These are phyloP conservation scores for Delichon dasypus DNA, from an alignment of 2,797 vertebrate genomes.

Conservation along the genomic window DNA sequence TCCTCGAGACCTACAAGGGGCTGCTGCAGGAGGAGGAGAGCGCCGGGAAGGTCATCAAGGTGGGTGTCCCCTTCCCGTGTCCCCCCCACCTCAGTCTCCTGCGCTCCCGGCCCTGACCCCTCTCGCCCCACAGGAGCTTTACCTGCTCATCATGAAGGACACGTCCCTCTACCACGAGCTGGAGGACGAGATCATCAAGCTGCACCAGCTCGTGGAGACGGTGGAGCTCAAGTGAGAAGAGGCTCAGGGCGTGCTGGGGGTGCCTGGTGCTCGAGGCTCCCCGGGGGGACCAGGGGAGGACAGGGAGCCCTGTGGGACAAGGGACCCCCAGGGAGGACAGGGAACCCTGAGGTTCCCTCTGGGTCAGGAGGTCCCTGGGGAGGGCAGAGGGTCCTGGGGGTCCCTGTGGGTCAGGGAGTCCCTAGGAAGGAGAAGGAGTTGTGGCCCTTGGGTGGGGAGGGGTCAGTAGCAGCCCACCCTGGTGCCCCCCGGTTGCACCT, in stretches of 20 bases:
- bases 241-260: background rate
- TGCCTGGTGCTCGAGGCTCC: background rate
- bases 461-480: background rate
- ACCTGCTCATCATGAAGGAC: constrained; percentile 89
- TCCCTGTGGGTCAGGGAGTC: background rate
- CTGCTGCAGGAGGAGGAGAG: constrained; percentile 92
- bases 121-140: constrained; percentile 81
- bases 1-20: constrained; percentile 93
- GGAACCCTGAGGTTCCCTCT: background rate
- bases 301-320: too few species aligned
- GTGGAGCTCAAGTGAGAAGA: constrained; percentile 87
- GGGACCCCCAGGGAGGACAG: background rate
- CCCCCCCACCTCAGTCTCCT: too few species aligned
- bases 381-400: background rate
- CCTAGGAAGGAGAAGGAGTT: background rate
- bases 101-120: background rate
- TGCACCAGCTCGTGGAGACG: constrained; percentile 92
- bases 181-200: constrained; percentile 89
- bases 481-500: background rate
- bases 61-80: constrained; percentile 19
- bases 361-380: background rate
- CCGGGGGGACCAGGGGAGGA: too few species aligned
- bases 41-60: constrained; percentile 89
- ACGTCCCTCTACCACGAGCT: constrained; percentile 87
- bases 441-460: background rate